Evolutionary conservation across 2,113 vertebrate genomes (phyloP).

Genomic region (Oriolus oriolus): DNA sequence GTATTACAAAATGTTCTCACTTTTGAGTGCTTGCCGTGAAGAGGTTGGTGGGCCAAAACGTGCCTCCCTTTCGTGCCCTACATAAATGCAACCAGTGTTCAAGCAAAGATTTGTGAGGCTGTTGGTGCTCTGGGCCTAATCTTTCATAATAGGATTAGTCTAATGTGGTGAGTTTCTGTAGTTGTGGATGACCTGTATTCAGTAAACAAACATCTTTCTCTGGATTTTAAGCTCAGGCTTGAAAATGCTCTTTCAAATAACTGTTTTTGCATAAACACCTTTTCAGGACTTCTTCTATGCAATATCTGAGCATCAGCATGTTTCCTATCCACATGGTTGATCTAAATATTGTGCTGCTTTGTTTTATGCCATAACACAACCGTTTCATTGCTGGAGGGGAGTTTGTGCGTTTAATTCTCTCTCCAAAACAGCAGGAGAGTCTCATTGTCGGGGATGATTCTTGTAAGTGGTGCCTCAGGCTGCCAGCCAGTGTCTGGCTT

Average conservation of each 20-base stretch:
- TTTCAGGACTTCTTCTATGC: neutral
- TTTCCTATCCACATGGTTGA: neutral
- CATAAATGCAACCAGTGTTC: conserved; percentile 33
- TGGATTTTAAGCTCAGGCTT: conserved; percentile 48
- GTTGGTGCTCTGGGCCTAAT: conserved; percentile 15
- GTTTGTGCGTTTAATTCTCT: neutral
- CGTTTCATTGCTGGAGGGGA: neutral
- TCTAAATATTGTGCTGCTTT: neutral
- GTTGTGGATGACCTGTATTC: conserved; percentile 32
- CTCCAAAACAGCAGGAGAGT: neutral
- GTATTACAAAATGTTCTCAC: neutral
- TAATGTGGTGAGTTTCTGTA: conserved; percentile 46
- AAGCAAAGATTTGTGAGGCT: conserved; percentile 23
- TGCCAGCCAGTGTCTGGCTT: conserved; percentile 15
- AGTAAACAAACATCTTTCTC: conserved; percentile 51
- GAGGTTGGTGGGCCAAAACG: neutral
- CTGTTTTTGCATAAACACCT: neutral
- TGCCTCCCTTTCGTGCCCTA: neutral
- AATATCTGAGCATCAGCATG: neutral
- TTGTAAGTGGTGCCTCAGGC: conserved; percentile 8
- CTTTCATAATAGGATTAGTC: conserved; percentile 63
- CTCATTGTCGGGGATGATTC: neutral
- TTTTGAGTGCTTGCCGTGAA: neutral
- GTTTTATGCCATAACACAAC: neutral
- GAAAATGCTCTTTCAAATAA: neutral